Base-by-base conservation (phyloP, 2,113 vertebrate genomes). In the Malaclemys terrapin region DNA sequence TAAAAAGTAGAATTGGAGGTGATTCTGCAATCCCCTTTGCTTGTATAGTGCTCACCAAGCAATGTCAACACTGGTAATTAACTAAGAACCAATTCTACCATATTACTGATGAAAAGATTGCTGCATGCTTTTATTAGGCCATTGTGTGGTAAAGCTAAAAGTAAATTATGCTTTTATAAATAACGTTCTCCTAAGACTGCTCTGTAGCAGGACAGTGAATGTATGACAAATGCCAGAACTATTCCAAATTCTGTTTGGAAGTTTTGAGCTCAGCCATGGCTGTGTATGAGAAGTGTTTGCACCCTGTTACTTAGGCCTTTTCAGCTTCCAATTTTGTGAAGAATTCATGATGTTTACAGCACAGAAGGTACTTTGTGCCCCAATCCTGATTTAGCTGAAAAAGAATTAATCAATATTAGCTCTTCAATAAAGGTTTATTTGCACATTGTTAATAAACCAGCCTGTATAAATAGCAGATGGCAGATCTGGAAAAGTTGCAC, bases 261-360 rank as follows among this genome's bases (percentile, higher is more conserved):
- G 85, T 92, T 91, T 95, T 95, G 80, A 97, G 96, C 94, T 98
- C 97, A 97, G 96, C 97, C 96, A 79, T 97, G 95, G 85, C 95
- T 97, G 93, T 94, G 54, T 95, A 81, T 97, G 92, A 96, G 93
- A 97, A 97, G 95, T 93, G 91, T 95, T 98, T 97, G 87, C 95
- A 97, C 91, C 93, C 93, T 91, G 94, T 96, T 97, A 92, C 94
- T 93, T 96, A 97, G 95, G 95, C 95, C 94, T 96, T 96, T 89
- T 90, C 88, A 96, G 94, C 97, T 98, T 98, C 96, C 96, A 98
- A 94, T 98, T 97, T 98, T 96, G 96, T 98, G 97, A 98, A 97
- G 96, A 98, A 96, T 98, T 97, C 95, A 95, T 97, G 84, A 98
- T 98, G 98, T 99, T 99, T 99, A 98, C 98, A 98, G 98, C 98